phyloP scores from a whole-genome alignment of 2,113 vertebrate species.

The Ondatra zibethicus region DNA sequence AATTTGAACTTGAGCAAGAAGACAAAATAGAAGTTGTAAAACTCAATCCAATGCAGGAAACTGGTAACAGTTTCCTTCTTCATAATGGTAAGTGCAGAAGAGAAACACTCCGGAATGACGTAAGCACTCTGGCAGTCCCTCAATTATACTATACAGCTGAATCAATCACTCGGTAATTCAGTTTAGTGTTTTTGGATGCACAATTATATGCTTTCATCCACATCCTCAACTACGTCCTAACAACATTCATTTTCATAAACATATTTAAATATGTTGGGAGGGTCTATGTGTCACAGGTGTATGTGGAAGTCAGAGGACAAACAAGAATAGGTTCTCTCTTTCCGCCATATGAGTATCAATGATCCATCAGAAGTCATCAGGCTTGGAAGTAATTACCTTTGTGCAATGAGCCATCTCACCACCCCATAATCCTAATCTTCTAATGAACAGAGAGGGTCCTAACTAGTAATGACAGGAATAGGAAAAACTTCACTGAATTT shows the following conservation, averaged over 20 bases:
- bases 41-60: conserved; percentile 29
- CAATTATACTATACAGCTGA: not conserved
- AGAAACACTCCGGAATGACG: not conserved
- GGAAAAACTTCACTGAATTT: not conserved
- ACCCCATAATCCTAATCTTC: not conserved
- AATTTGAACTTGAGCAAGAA: conserved; percentile 4
- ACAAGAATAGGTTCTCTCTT: not conserved
- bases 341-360: not conserved
- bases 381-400: not conserved
- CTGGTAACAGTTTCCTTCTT: not conserved
- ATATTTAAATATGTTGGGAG: not conserved
- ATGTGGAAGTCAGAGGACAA: not conserved
- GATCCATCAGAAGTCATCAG: not conserved
- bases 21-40: not conserved
- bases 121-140: not conserved
- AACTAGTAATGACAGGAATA: not conserved
- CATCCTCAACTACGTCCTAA: not conserved
- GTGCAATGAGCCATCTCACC: not conserved
- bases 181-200: not conserved
- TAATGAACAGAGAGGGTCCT: conserved; percentile 47
- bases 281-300: not conserved
- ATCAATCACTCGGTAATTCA: not conserved
- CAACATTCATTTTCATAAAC: not conserved
- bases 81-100: not conserved
- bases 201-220: not conserved